Evolutionary conservation across 2,113 vertebrate species (phyloP).

Genomic region (Megaceryle maxima): DNA sequence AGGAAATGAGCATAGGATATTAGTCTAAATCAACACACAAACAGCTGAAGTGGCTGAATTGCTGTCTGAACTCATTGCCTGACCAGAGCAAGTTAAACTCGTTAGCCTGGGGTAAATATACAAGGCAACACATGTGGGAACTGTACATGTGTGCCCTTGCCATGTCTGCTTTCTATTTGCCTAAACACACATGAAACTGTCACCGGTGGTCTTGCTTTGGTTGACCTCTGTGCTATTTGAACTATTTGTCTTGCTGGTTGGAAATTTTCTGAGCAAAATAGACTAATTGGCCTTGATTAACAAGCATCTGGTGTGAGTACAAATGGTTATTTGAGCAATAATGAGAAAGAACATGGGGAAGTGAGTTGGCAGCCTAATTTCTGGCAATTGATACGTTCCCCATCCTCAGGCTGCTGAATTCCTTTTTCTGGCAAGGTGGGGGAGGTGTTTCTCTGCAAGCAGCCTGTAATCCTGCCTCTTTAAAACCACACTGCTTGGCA

Average conservation of each 20-base stretch:
- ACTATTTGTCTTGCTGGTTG: constrained; percentile 65
- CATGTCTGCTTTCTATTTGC: constrained; percentile 65
- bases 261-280: constrained; percentile 67
- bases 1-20: constrained; percentile 6
- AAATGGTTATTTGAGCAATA: constrained; percentile 68
- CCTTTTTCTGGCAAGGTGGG: constrained; percentile 13
- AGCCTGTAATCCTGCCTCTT: background rate
- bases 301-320: constrained; percentile 65
- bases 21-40: background rate
- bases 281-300: constrained; percentile 71
- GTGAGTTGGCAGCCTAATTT: constrained; percentile 44
- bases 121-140: background rate
- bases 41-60: background rate
- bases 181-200: constrained; percentile 54
- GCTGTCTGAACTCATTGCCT: constrained; percentile 3
- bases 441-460: background rate
- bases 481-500: background rate
- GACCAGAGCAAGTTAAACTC: background rate
- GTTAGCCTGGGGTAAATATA: background rate
- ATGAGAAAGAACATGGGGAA: constrained; percentile 64
- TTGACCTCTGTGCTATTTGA: constrained; percentile 57
- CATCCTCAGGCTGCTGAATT: constrained; percentile 26
- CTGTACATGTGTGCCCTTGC: constrained; percentile 7
- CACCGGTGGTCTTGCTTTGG: constrained; percentile 22
- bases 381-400: constrained; percentile 45